These are phyloP conservation scores for Zoanthus sansibaricus DNA, from an alignment of 92 coral and sea anemone species.

Conservation along the genomic window DNA sequence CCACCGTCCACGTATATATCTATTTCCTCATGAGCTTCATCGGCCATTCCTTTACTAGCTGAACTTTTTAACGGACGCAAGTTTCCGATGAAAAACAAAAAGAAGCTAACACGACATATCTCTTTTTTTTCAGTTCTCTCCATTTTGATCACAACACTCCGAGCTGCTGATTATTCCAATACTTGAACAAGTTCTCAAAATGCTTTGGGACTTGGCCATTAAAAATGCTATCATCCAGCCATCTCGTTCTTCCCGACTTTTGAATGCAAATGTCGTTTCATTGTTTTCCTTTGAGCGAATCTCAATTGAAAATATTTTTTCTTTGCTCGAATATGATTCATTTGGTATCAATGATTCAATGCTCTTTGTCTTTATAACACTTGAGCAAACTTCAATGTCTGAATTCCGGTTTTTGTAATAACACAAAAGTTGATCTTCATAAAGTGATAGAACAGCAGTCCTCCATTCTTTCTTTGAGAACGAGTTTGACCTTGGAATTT, in stretches of 20 bases:
- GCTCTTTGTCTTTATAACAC: conserved; percentile 19
- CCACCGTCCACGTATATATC: no score
- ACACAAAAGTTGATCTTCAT: conserved; percentile 33
- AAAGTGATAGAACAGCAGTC: conserved; percentile 7
- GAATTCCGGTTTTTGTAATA: conserved; percentile 18
- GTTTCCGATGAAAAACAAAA: neutral
- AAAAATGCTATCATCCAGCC: conserved; percentile 47
- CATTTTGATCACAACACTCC: neutral
- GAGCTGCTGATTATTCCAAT: neutral
- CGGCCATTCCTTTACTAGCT: neutral
- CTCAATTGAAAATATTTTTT: conserved; percentile 23
- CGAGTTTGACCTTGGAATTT: conserved; percentile 20
- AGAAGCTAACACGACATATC: neutral
- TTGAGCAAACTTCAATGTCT: conserved; percentile 15
- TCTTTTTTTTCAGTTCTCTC: neutral
- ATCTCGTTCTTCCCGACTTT: conserved; percentile 36
- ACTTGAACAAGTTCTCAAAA: neutral
- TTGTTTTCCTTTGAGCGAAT: conserved; percentile 35
- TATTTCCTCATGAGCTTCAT: neutral
- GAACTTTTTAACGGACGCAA: neutral
- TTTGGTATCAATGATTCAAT: conserved; percentile 42
- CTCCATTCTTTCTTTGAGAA: conserved; percentile 31
- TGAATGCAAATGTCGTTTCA: conserved; percentile 24
- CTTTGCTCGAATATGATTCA: conserved; percentile 29
- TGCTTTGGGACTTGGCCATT: conserved; percentile 34